These are phyloP conservation scores for Allygus modestus DNA, from an alignment of 2,888 invertebrate genomes.

Conservation along the genomic window DNA sequence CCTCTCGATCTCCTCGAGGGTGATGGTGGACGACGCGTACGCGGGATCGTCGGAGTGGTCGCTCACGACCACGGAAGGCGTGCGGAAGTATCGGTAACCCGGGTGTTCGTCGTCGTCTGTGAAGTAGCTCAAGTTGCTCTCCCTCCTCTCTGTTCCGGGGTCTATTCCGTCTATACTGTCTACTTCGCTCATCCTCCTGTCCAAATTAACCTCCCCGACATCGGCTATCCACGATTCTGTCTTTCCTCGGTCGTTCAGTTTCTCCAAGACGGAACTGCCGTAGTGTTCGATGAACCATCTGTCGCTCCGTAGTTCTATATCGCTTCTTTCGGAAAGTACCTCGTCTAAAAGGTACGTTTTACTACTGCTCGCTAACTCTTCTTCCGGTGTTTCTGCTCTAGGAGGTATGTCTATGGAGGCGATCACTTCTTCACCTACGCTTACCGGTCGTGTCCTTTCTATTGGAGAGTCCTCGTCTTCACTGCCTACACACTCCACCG, in stretches of 20 bases:
- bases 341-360: constrained; percentile 44
- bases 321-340: constrained; percentile 31
- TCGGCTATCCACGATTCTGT: constrained; percentile 50
- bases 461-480: constrained; percentile 56
- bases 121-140: constrained; percentile 53
- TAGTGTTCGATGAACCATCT: constrained; percentile 62
- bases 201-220: constrained; percentile 30
- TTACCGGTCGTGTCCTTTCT: neutral
- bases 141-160: constrained; percentile 49
- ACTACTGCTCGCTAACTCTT: neutral
- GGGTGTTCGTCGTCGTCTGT: constrained; percentile 62
- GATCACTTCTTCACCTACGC: constrained; percentile 8
- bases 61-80: constrained; percentile 92
- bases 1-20: constrained; percentile 80
- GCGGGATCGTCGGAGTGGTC: constrained; percentile 87
- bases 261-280: constrained; percentile 58
- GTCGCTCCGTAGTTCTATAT: constrained; percentile 57
- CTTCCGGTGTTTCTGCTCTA: neutral
- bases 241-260: constrained; percentile 35
- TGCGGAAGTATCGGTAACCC: constrained; percentile 82
- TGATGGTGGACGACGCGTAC: constrained; percentile 76
- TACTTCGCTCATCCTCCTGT: constrained; percentile 59
- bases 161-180: constrained; percentile 57
- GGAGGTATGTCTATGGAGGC: neutral
- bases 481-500: constrained; percentile 60